Percentiles rank a stretch among this genome's conserved stretches.
Evolutionary conservation across 2,113 vertebrate species (phyloP).

Genomic region (Tursiops truncatus): DNA sequence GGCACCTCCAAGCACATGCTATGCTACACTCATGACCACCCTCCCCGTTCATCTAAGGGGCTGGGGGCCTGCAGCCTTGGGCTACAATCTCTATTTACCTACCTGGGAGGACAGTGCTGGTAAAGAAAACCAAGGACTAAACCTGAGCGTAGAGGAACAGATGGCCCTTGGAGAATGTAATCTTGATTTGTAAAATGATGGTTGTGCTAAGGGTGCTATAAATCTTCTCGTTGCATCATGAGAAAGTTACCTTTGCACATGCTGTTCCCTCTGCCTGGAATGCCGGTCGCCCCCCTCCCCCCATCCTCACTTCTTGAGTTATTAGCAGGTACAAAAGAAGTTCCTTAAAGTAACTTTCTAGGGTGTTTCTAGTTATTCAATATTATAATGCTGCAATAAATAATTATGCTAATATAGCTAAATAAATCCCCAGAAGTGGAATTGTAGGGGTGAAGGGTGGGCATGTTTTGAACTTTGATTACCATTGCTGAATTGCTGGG

Average conservation of each 20-base stretch:
- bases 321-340: too few relatives aligned
- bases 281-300: too few relatives aligned
- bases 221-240: background rate
- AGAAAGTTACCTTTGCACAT: background rate
- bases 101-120: background rate
- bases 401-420: background rate
- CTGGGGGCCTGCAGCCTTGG: background rate
- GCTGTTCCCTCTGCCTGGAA: background rate
- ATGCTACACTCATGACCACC: background rate
- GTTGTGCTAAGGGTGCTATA: background rate
- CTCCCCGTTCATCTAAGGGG: background rate
- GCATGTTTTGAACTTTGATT: background rate
- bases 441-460: background rate
- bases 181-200: background rate
- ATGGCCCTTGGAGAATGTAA: background rate
- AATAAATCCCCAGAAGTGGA: constrained; percentile 1
- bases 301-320: background rate
- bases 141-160: background rate
- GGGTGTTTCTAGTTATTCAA: background rate
- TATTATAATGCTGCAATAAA: background rate
- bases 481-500: too few relatives aligned
- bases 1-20: background rate
- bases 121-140: background rate
- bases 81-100: background rate
- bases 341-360: background rate